Conservation (phyloP, 2,888 invertebrate genomes). For the Drosophila siamana region DNA sequence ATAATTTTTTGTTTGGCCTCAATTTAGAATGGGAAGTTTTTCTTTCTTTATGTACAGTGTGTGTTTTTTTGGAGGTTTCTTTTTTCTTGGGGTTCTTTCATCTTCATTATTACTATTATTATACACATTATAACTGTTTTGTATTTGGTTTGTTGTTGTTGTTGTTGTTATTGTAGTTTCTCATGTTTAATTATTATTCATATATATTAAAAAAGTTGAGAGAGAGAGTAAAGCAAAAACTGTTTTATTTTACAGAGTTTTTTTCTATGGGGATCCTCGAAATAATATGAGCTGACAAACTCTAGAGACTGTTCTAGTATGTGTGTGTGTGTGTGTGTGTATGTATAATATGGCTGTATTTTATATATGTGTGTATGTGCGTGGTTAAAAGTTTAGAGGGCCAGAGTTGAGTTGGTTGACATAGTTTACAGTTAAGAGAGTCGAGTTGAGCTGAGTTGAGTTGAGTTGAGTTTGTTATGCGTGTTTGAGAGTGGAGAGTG, state of each 20-base stretch:
- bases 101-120: constrained; percentile 8
- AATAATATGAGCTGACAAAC: constrained; percentile 45
- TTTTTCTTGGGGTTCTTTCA: constrained; percentile 1
- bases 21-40: not conserved
- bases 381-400: constrained; percentile 33
- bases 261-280: constrained; percentile 37
- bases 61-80: constrained; percentile 16
- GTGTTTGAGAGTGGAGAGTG: constrained; percentile 14
- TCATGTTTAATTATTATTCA: constrained; percentile 10
- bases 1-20: not conserved
- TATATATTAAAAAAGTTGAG: constrained; percentile 33
- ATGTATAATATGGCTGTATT: constrained; percentile 22
- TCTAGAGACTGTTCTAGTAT: constrained; percentile 52
- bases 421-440: constrained; percentile 49
- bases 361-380: constrained; percentile 17
- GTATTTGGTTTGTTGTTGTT: constrained; percentile 14
- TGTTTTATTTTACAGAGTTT: constrained; percentile 53
- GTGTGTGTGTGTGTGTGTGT: constrained; percentile 22
- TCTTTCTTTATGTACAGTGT: constrained; percentile 45
- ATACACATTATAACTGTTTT: not conserved
- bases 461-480: constrained; percentile 15
- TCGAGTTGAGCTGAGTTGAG: constrained; percentile 18
- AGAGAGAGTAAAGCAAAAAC: constrained; percentile 34
- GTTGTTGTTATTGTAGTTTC: constrained; percentile 16
- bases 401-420: constrained; percentile 40